These are phyloP conservation scores for Atrina japonica DNA, from an alignment of 2,888 invertebrate genomes.

Conservation along the genomic window DNA sequence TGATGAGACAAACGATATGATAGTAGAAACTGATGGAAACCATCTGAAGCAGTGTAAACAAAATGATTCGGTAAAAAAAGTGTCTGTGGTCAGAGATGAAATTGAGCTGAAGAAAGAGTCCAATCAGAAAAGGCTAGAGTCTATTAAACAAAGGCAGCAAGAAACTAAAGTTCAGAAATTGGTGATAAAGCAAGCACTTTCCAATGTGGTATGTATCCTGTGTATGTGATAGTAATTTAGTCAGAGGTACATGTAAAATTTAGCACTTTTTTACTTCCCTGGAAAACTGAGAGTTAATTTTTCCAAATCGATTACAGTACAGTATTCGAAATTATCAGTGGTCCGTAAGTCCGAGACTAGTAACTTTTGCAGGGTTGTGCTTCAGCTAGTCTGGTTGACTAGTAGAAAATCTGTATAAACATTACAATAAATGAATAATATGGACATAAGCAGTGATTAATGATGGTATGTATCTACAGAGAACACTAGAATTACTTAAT, in stretches of 20 bases:
- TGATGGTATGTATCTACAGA: too few relatives aligned
- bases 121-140: slow-evolving; percentile 42
- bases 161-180: slow-evolving; percentile 49
- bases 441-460: too few relatives aligned
- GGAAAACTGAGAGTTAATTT: too few relatives aligned
- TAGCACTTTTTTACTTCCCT: too few relatives aligned
- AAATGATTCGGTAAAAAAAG: not conserved
- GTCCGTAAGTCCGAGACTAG: too few relatives aligned
- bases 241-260: not conserved
- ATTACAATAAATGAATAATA: too few relatives aligned
- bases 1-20: not conserved
- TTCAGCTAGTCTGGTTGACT: too few relatives aligned
- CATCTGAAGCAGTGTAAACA: not conserved
- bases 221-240: not conserved
- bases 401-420: too few relatives aligned
- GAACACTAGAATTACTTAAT: too few relatives aligned
- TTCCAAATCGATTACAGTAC: too few relatives aligned
- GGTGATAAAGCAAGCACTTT: slow-evolving; percentile 48
- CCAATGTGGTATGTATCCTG: slow-evolving; percentile 46
- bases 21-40: not conserved
- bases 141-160: slow-evolving; percentile 48
- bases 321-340: too few relatives aligned
- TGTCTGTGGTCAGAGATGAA: slow-evolving; percentile 3
- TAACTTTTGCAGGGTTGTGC: too few relatives aligned
- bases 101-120: slow-evolving; percentile 15